These are phyloP conservation scores for Tenthredo notha DNA, from an alignment of 2,888 invertebrate genomes.

Conservation along the genomic window DNA sequence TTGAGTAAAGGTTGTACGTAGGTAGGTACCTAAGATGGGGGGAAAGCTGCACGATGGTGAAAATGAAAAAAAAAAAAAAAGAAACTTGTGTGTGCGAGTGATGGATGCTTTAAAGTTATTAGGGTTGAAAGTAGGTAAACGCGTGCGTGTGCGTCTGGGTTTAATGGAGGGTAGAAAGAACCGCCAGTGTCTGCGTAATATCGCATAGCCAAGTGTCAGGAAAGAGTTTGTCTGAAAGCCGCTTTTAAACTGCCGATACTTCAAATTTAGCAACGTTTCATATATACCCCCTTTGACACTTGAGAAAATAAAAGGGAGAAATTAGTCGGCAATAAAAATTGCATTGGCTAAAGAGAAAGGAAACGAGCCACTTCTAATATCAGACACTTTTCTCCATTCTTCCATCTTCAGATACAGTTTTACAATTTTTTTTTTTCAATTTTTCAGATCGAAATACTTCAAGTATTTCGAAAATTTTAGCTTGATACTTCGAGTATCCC, in stretches of 20 bases:
- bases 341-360: background rate
- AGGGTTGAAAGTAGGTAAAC: constrained; percentile 35
- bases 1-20: constrained; percentile 5
- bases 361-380: background rate
- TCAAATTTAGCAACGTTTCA: constrained; percentile 24
- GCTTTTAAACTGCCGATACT: constrained; percentile 38
- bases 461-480: background rate
- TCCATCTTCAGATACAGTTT: background rate
- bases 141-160: constrained; percentile 39
- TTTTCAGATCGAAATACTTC: too few relatives aligned
- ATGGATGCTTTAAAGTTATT: constrained; percentile 46
- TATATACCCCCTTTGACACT: background rate
- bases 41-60: background rate
- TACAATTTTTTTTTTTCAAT: too few relatives aligned
- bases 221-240: constrained; percentile 46
- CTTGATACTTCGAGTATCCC: background rate
- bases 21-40: background rate
- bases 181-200: constrained; percentile 45
- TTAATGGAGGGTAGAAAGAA: constrained; percentile 41
- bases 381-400: background rate
- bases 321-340: constrained; percentile 33
- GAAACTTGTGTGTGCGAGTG: constrained; percentile 30
- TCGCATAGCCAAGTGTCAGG: constrained; percentile 41
- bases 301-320: background rate
- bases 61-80: constrained; percentile 42